phyloP scores from a whole-genome alignment of 1,140 invertebrate species.

The Pollicipes pollicipes region DNA sequence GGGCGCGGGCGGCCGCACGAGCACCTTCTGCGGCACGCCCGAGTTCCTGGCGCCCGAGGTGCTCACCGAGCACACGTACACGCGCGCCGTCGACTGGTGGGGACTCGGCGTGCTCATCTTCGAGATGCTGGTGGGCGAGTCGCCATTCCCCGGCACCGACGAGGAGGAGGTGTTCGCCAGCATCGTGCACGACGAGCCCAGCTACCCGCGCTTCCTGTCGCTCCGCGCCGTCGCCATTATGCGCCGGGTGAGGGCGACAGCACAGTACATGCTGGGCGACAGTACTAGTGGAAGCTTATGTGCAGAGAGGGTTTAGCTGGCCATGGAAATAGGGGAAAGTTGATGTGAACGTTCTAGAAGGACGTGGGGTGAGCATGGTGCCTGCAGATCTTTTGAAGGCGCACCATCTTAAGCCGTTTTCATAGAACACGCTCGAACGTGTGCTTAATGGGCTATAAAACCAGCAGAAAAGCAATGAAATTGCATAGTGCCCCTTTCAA shows the following conservation, averaged over 20 bases:
- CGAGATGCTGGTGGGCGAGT: constrained; percentile 99
- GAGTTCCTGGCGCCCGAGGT: constrained; percentile 99
- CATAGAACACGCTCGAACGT: no score
- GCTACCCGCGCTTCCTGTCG: constrained; percentile 91
- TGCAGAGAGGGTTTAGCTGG: no score
- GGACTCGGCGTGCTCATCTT: constrained; percentile 97
- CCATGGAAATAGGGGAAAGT: no score
- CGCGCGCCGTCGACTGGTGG: constrained; percentile 99
- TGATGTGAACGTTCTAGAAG: no score
- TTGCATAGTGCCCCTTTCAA: no score
- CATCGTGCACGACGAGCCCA: constrained; percentile 98
- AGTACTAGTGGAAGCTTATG: no score
- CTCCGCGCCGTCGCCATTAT: constrained; percentile 97
- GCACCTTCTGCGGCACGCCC: constrained; percentile 98
- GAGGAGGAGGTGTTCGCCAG: constrained; percentile 99
- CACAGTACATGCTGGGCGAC: no score
- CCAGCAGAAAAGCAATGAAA: no score
- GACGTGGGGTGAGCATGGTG: no score
- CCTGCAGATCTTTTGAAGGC: no score
- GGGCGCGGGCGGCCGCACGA: constrained; percentile 88
- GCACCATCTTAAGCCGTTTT: no score
- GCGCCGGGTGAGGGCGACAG: constrained; percentile 56
- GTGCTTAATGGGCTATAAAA: no score
- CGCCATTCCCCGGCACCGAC: constrained; percentile 97
- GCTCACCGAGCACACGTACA: constrained; percentile 94